A percentile compares a stretch with the other conserved stretches of the same genome.
Evolutionary conservation across 2,888 invertebrate species (phyloP).

Genomic region (Physocephala rufipes): DNA sequence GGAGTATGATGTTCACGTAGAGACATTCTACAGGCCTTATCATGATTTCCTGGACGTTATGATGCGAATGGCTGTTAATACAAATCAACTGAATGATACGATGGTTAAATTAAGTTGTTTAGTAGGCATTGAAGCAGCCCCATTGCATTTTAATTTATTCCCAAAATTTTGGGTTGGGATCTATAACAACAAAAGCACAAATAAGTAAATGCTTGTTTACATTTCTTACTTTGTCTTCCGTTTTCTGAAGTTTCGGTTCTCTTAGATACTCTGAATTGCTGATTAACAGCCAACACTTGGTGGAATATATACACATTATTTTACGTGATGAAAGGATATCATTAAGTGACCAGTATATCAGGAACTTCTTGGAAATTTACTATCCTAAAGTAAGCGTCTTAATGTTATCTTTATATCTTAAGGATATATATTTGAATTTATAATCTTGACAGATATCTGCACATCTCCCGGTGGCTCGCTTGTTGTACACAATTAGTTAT

Average conservation of each 20-base stretch:
- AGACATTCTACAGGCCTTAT: conserved; percentile 85
- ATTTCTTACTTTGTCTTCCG: not conserved
- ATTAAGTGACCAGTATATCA: conserved; percentile 83
- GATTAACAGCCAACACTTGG: conserved; percentile 81
- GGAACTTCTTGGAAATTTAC: conserved; percentile 87
- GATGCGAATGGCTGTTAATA: conserved; percentile 88
- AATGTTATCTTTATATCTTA: not conserved
- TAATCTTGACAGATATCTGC: conserved; percentile 55
- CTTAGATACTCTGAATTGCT: conserved; percentile 81
- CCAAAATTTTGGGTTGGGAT: conserved; percentile 94
- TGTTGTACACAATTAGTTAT: conserved; percentile 65
- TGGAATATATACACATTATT: conserved; percentile 91
- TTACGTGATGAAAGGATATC: conserved; percentile 87
- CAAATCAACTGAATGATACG: conserved; percentile 85
- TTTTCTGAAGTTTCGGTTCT: conserved; percentile 47
- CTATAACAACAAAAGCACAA: conserved; percentile 69
- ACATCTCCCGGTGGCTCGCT: conserved; percentile 63
- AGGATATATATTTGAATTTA: conserved; percentile 16
- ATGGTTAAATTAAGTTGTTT: conserved; percentile 87
- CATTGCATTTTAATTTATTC: conserved; percentile 87
- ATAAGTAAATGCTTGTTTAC: conserved; percentile 59
- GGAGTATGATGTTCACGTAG: conserved; percentile 78
- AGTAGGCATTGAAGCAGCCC: conserved; percentile 90
- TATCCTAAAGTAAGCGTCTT: conserved; percentile 80
- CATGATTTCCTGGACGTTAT: conserved; percentile 86